These are phyloP conservation scores for Chloropsis hardwickii DNA, from an alignment of 2,113 vertebrate genomes.

Conservation along the genomic window DNA sequence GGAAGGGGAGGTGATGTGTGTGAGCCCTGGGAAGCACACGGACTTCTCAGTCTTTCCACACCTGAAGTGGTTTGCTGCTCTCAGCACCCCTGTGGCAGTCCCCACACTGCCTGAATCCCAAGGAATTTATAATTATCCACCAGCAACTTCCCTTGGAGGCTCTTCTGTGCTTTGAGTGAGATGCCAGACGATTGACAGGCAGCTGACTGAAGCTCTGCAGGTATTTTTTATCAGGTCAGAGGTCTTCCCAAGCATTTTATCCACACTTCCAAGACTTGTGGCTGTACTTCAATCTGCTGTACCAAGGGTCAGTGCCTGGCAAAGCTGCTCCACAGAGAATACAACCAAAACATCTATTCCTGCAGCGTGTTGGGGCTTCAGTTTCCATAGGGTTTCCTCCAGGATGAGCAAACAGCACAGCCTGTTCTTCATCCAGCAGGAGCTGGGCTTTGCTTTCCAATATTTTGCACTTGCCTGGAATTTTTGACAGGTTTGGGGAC, in stretches of 20 bases:
- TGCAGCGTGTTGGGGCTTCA: background rate
- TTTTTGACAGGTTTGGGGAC: background rate
- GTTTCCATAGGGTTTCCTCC: background rate
- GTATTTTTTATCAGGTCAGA: background rate
- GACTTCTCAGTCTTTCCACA: background rate
- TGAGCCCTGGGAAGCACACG: background rate
- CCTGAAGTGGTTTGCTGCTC: background rate
- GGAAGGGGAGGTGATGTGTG: background rate
- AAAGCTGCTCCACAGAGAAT: background rate
- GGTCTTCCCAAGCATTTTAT: background rate
- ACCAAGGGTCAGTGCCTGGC: background rate
- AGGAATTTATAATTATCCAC: background rate
- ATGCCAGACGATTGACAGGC: fast-evolving
- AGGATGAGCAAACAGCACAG: background rate
- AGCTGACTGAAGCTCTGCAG: background rate
- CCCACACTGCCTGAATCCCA: background rate
- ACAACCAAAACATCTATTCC: background rate
- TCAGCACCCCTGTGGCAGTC: background rate
- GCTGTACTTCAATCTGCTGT: background rate
- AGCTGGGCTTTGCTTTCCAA: background rate
- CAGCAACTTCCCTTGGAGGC: background rate
- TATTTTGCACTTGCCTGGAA: background rate
- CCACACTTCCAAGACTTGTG: background rate
- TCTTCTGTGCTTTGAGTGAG: background rate
- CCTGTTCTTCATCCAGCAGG: background rate